Percentiles rank a stretch among this genome's conserved stretches.
Evolutionary conservation across 2,888 invertebrate genomes (phyloP).

Genomic region (Ctenicera cuprea): DNA sequence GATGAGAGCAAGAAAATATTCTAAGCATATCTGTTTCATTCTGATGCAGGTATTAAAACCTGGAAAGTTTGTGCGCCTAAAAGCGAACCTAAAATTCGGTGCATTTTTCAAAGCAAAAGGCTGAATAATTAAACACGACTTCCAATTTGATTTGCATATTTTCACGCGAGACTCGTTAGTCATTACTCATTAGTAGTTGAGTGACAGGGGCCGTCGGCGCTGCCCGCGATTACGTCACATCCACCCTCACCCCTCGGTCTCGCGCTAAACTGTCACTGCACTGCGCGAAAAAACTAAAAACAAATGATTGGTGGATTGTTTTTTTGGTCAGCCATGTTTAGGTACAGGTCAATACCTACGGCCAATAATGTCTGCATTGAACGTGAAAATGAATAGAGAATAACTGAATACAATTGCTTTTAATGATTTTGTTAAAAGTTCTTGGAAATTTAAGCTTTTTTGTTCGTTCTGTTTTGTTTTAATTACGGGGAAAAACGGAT

Average conservation of each 20-base stretch:
- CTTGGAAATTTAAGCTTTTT: too few species aligned
- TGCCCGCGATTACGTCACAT: constrained; percentile 63
- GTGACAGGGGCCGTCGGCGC: constrained; percentile 67
- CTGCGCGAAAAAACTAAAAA: constrained; percentile 68
- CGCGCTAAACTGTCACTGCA: constrained; percentile 69
- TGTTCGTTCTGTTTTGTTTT: too few species aligned
- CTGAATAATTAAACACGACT: constrained; percentile 71
- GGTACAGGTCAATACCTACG: constrained; percentile 61
- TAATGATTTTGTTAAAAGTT: constrained; percentile 1
- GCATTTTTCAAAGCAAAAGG: constrained; percentile 48
- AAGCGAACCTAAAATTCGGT: constrained; percentile 39
- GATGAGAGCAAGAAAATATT: too few species aligned
- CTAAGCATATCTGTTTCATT: neutral
- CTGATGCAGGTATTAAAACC: neutral
- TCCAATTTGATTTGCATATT: constrained; percentile 74
- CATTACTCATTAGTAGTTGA: constrained; percentile 73
- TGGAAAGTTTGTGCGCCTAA: neutral
- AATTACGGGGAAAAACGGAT: too few species aligned
- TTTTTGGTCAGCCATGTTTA: constrained; percentile 70
- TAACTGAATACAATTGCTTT: constrained; percentile 17
- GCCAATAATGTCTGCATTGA: constrained; percentile 22
- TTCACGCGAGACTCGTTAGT: constrained; percentile 73
- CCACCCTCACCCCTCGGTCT: constrained; percentile 54
- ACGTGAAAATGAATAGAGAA: constrained; percentile 25
- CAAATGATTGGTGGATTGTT: constrained; percentile 71